Percentiles rank a stretch among this genome's conserved stretches.
These are phyloP conservation scores for Drosophila helvetica DNA, from an alignment of 2,888 invertebrate species.

Conservation along the genomic window DNA sequence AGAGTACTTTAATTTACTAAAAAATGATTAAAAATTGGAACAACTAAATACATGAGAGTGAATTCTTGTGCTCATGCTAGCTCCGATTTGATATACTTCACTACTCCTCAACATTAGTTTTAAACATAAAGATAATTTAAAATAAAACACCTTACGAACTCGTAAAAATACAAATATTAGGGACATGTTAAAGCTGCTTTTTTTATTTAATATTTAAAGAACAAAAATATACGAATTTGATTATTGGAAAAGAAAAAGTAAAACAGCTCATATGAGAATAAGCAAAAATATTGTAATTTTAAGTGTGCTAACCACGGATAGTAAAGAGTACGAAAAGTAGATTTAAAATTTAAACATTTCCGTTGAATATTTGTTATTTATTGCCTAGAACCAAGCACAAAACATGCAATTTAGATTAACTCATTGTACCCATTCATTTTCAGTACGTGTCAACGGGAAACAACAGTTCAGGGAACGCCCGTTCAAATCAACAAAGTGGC, in stretches of 20 bases:
- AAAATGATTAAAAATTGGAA: too few relatives aligned
- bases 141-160: background rate
- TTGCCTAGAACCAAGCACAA: background rate
- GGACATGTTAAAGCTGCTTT: too few relatives aligned
- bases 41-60: too few relatives aligned
- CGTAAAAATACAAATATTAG: background rate
- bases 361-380: background rate
- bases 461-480: conserved; percentile 74
- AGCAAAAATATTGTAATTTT: background rate
- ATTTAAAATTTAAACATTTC: too few relatives aligned
- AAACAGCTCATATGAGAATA: too few relatives aligned
- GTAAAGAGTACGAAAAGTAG: background rate
- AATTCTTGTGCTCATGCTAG: too few relatives aligned
- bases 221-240: background rate
- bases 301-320: background rate
- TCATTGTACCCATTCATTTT: conserved; percentile 34
- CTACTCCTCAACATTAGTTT: too few relatives aligned
- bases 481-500: conserved; percentile 76
- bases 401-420: too few relatives aligned
- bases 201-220: background rate
- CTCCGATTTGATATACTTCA: too few relatives aligned
- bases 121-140: background rate
- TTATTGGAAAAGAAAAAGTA: background rate
- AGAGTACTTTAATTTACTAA: too few relatives aligned
- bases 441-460: conserved; percentile 79